Evolutionary conservation across 2,888 invertebrate genomes (phyloP), one percentile per base, ranked within the genome.

Genomic region (Rotaria socialis): DNA sequence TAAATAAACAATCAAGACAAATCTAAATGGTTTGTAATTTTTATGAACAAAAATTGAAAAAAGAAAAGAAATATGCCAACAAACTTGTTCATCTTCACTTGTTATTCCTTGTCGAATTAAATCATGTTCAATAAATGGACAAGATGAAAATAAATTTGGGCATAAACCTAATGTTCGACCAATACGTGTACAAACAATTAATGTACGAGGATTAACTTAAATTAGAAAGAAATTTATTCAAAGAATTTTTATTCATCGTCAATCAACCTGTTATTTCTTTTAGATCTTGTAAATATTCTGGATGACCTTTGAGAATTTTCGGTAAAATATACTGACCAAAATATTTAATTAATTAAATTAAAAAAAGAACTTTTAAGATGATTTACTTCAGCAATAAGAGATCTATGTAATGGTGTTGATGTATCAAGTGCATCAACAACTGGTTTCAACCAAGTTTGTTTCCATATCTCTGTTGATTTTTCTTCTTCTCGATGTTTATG

Each of bases 1-100:
- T 91, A 0, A 93, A 93, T 85, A 95, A 92, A 0, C 94, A 93
- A 88, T 94, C 92, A 14, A 95, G 91, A 50, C 95, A 93, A 3
- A 94, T 93, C 94, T 95, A 87, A 55, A 50, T 52, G 8, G 10
- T 52, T 7, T 52, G 10, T 52, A 52, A 14, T 52, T 14, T 7
- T 2, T 47, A 47, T 47, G 47, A 47, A n/a, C n/a, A n/a, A n/a
- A n/a, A n/a, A n/a, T n/a, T n/a, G n/a, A n/a, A n/a, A n/a, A n/a
- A n/a, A n/a, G n/a, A n/a, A n/a, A n/a, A n/a, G n/a, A n/a, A n/a
- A n/a, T n/a, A n/a, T n/a, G n/a, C n/a, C n/a, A 52, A 80, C 19
- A 3, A 14, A 84, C 55, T 35, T 84, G 50, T 50, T 55, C 84
- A 27, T 55, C 84, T 43, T 84, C 55, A 86, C 86, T 60, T 86